Evolutionary conservation across 2,797 vertebrate genomes (phyloP), one percentile per base, ranked within the genome.

Genomic region (Notoglanidium macrostoma): DNA sequence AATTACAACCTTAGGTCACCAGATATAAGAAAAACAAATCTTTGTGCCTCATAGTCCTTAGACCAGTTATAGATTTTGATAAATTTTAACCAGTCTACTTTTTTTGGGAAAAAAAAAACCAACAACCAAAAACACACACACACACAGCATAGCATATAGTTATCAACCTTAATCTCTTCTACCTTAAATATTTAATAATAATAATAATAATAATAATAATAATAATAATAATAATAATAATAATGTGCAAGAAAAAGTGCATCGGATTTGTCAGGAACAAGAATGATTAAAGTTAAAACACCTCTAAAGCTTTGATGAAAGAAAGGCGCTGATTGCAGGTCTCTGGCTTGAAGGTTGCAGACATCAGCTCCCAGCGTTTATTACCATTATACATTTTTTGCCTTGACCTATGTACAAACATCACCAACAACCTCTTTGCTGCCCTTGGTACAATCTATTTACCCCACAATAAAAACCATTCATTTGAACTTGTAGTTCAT

Each of bases 1-100:
- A 93, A 93, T 92, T 94, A 93, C 91, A 90, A 89, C 76, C 79
- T 84, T 76, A 44, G 65, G 57, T 85, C 35, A 88, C 23, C 4
- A 29, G 15, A 83, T 23, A 82, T 65, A 49, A 29, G 14, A 29
- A 2, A 65, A 49, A 65, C 44, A 65, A n/a, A 46, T 21, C 29
- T 35, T 79, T 79, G 5, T 80, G 57, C 55, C 23, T 80, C 21
- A 61, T 80, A 44, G 55, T 44, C 35, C 23, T 63, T 46, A 10
- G 14, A 63, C 40, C 23, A 26, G 21, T 79, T 6, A 40, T 40
- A 5, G 3, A 59, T 49, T 81, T 65, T 63, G 2, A 19, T 26
- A 26, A 0, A 81, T 63, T 65, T 59, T 40, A 79, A 79, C 4
- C 32, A 81, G 74, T 29, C 10, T 29, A 51, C 5, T 54, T 77